Evolutionary conservation across 2,797 vertebrate genomes (phyloP).

Genomic region (Scomberomorus guttatus): DNA sequence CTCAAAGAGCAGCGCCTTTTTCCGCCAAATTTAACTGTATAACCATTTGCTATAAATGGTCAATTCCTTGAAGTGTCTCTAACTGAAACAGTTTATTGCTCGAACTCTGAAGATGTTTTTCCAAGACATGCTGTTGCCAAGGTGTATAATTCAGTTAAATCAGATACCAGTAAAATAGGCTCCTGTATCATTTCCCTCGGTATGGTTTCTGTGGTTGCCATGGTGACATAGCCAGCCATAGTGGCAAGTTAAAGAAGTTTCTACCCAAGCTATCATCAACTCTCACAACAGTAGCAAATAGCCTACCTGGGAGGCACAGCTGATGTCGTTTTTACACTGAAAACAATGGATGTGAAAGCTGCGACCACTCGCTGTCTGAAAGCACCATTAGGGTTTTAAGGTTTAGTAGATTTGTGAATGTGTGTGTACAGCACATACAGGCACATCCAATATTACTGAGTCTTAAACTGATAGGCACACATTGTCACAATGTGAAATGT

Average conservation of each 20-base stretch:
- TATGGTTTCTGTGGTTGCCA: slow-evolving; percentile 66
- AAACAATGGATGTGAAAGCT: slow-evolving; percentile 6
- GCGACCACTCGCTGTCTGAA: background rate
- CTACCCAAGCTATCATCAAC: slow-evolving; percentile 31
- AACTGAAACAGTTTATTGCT: background rate
- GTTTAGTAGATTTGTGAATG: background rate
- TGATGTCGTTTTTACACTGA: background rate
- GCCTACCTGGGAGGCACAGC: background rate
- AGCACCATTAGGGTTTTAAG: background rate
- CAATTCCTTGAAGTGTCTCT: background rate
- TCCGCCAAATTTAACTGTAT: background rate
- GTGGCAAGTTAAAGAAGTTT: slow-evolving; percentile 50
- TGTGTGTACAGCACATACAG: background rate
- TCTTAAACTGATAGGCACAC: slow-evolving; percentile 47
- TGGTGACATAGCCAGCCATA: slow-evolving; percentile 44
- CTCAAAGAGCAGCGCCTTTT: too few species aligned
- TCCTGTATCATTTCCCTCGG: slow-evolving; percentile 36
- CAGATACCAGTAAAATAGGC: slow-evolving; percentile 56
- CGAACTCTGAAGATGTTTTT: background rate
- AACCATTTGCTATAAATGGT: too few species aligned
- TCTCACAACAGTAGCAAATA: background rate
- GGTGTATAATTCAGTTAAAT: background rate
- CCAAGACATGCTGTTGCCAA: background rate
- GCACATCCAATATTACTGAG: slow-evolving; percentile 27
- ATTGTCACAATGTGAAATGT: slow-evolving; percentile 48